Evolutionary conservation across 2,113 vertebrate species (phyloP), one percentile per base, ranked within the genome.

Genomic region (Suncus etruscus): DNA sequence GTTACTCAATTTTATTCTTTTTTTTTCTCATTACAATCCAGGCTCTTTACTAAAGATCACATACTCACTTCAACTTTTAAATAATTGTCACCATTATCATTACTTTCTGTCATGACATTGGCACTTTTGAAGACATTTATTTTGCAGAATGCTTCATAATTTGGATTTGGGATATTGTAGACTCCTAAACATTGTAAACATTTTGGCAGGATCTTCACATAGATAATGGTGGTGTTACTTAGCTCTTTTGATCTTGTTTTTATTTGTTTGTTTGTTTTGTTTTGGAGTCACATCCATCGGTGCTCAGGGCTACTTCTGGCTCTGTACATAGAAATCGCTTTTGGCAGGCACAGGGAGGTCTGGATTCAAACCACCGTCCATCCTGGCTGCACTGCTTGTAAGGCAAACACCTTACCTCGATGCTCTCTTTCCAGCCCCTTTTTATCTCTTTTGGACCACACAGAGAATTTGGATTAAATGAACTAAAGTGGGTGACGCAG

Each of bases 61-160:
- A 18, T 86, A 80, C 24, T 89, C 25, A 61, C 50, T 82, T 88
- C 25, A 25, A 89, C 31, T 25, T 91, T 58, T 74, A n/a, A 6
- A 39, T 73, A 78, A 32, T 39, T 12, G n/a, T 76, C 45, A 39
- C 82, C 61, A 12, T 61, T 31, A n/a, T 50, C 10, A 18, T 66
- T 48, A 54, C 68, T 45, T 16, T 68, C n/a, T 86, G 39, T 39
- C n/a, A 83, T 45, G 24, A 73, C 29, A 77, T 5, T 24, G 3
- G 78, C 27, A 48, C 10, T 84, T 91, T 84, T 47, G 83, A 10
- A 93, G 58, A 50, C 25, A 16, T 74, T 87, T 81, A 24, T 77
- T 83, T 93, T 81, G 6, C 24, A 51, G n/a, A 84, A 11, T 48
- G 15, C 39, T 80, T 45, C 25, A 63, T 31, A 14, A 20, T 83